Evolutionary conservation across 2,888 invertebrate species (phyloP), one percentile per base, ranked within the genome.

Genomic region (Macaria notata): DNA sequence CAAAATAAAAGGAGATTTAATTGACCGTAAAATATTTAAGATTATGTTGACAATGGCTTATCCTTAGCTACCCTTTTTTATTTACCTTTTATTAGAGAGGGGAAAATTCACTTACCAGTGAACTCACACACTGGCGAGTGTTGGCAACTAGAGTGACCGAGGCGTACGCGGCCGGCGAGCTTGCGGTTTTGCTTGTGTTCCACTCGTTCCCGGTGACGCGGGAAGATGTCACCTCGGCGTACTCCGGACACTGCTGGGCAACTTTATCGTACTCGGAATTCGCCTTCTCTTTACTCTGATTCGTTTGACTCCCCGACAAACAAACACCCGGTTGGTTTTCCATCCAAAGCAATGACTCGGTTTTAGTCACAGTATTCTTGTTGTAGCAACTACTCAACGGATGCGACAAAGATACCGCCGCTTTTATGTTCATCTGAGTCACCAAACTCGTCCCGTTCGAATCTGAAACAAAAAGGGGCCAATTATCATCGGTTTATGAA

Each of bases 101-200:
- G 70, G 65, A 63, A 65, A 63, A 67, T 67, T 67, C 68, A 84
- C 92, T 92, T 84, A 94, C 93, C 90, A 93, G 81, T 63, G 93
- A 93, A 76, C 92, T 93, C 65, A 91, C 92, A 72, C 92, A 90
- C 76, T 93, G 90, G 68, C 93, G 88, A 41, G 92, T 92, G 68
- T 93, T 93, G 30, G 94, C 93, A 66, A 95, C 94, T 64, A 97
- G 92, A 55, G 97, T 96, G 19, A 97, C 97, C 9, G 97, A 97
- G 53, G 97, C 97, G 78, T 97, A 97, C 2, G 97, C 97, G 29
- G 97, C 96, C 3, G 96, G 96, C 1, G 95, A 95, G 57, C 93
- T 94, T 58, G 94, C 93, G 62, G 94, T 94, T 74, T 94, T 94
- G 70, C 92, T 94, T 56, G 91, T 92, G 65, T 89, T 91, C 88